Conservation (phyloP, 2,797 vertebrate genomes). For the Neosalanx taihuensis region DNA sequence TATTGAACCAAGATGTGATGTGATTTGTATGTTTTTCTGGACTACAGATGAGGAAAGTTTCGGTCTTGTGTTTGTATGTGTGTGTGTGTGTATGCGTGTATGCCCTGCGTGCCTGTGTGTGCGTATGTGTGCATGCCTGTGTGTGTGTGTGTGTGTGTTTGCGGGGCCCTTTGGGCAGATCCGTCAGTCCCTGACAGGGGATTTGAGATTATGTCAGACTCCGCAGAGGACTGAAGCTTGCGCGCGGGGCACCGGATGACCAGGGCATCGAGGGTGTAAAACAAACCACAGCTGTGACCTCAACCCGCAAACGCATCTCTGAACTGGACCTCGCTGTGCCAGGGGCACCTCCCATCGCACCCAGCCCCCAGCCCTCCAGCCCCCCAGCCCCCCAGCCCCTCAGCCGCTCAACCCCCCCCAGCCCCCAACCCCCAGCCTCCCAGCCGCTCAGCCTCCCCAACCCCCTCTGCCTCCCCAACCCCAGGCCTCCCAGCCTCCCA, state of each 20-base stretch:
- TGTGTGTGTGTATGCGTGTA: background rate
- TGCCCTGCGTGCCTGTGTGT: background rate
- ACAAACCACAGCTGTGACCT: conserved; percentile 17
- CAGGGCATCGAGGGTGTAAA: conserved; percentile 4
- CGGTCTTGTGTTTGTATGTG: background rate
- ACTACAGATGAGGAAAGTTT: background rate
- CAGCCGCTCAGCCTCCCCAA: no score
- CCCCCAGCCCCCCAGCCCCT: conserved; percentile 12
- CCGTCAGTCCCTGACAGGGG: background rate
- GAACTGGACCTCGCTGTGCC: conserved; percentile 22
- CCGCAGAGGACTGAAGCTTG: background rate
- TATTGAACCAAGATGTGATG: background rate
- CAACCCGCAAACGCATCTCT: conserved; percentile 40
- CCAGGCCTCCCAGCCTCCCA: no score
- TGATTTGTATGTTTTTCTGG: background rate
- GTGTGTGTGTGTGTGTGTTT: background rate
- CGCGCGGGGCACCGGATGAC: background rate
- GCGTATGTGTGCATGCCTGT: background rate
- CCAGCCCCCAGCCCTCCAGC: conserved; percentile 13
- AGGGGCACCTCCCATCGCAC: conserved; percentile 29
- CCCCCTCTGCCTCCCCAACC: no score
- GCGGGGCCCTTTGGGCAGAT: background rate
- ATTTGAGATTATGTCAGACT: background rate
- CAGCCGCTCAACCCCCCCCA: no score
- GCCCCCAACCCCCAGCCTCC: no score